Evolutionary conservation across 1,140 invertebrate genomes (phyloP).

Genomic region (Geopemphigus sp.): DNA sequence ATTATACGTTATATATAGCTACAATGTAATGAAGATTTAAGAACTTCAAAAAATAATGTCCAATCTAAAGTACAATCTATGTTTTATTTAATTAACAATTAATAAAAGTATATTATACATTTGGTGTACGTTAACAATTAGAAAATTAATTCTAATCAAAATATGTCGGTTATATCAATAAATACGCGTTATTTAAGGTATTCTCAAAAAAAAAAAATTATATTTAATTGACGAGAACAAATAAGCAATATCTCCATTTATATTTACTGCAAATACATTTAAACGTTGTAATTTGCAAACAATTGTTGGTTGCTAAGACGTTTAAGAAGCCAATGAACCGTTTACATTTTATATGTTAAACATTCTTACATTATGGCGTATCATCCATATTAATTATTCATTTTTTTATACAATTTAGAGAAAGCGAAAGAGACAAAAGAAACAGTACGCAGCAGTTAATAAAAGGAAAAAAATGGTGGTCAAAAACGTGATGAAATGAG

Average conservation of each 20-base stretch:
- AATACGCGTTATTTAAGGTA: background rate
- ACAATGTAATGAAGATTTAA: no score
- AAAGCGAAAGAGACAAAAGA: constrained; percentile 45
- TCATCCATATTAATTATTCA: constrained; percentile 48
- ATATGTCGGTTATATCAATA: no score
- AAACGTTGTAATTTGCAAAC: background rate
- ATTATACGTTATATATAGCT: no score
- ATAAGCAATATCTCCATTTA: background rate
- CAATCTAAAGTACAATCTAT: no score
- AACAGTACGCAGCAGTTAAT: constrained; percentile 39
- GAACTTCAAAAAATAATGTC: no score
- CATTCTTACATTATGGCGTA: background rate
- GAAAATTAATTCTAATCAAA: no score
- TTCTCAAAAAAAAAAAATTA: background rate
- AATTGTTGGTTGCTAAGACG: background rate
- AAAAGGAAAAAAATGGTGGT: constrained; percentile 47
- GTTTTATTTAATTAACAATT: no score
- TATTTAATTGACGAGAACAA: background rate
- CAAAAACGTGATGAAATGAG: constrained; percentile 48
- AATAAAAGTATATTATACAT: no score
- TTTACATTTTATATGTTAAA: constrained; percentile 10
- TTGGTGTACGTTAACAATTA: no score
- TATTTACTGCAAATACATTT: background rate
- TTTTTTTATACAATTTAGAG: constrained; percentile 39
- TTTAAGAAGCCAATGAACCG: constrained; percentile 5